Percentiles rank a stretch among this genome's conserved stretches.
Conservation (phyloP, 2,113 vertebrate genomes). For the Lamprologus speciosus region DNA sequence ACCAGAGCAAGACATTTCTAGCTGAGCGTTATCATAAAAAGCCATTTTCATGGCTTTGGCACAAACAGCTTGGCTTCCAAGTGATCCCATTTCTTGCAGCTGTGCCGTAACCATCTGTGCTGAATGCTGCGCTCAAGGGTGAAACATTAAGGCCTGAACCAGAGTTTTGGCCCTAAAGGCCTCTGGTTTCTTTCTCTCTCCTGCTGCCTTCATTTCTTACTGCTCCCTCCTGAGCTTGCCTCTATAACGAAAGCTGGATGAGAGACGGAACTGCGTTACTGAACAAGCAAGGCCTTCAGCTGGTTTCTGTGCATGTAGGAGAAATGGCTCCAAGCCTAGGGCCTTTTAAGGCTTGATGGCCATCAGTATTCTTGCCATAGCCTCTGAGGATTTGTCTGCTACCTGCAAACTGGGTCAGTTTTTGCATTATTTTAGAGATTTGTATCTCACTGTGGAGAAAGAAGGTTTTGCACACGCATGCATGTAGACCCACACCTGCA, state of each 20-base stretch:
- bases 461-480: constrained; percentile 39
- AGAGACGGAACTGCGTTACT: background rate
- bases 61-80: constrained; percentile 39
- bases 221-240: constrained; percentile 31
- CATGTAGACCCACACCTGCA: constrained; percentile 48
- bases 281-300: constrained; percentile 22
- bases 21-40: constrained; percentile 36
- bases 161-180: constrained; percentile 31
- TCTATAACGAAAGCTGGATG: background rate
- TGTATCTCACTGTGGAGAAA: constrained; percentile 44
- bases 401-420: constrained; percentile 75
- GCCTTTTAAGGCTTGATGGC: constrained; percentile 59
- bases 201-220: constrained; percentile 10
- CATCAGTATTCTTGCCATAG: constrained; percentile 64
- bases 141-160: constrained; percentile 33
- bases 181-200: constrained; percentile 6
- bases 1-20: constrained; percentile 16
- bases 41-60: constrained; percentile 39
- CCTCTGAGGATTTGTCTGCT: constrained; percentile 66
- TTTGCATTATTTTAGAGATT: constrained; percentile 73
- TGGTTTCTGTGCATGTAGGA: background rate
- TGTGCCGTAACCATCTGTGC: constrained; percentile 51
- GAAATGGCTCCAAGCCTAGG: constrained; percentile 42
- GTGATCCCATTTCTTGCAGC: constrained; percentile 53
- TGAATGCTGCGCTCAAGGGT: constrained; percentile 34